Conservation (phyloP, 2,888 invertebrate species). For the Frankliniella fusca region DNA sequence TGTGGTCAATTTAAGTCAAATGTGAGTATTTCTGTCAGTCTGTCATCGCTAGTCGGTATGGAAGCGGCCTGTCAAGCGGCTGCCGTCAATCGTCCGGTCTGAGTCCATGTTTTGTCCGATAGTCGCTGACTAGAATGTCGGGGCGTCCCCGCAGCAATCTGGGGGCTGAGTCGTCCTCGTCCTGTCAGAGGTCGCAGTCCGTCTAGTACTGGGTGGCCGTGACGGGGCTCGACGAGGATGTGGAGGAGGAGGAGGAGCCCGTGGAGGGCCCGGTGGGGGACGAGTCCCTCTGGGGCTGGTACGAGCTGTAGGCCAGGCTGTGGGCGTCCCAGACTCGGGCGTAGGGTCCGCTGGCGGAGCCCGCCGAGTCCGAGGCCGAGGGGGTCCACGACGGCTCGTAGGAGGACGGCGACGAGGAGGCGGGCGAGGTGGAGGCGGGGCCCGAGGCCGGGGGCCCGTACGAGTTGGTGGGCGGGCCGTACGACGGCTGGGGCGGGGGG, state of each 20-base stretch:
- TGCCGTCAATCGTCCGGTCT: not conserved
- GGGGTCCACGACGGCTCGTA: slow-evolving; percentile 46
- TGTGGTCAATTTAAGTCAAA: not conserved
- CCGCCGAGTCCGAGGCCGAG: slow-evolving; percentile 67
- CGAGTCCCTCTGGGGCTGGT: slow-evolving; percentile 58
- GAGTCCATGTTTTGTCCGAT: not conserved
- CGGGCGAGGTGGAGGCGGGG: slow-evolving; percentile 49
- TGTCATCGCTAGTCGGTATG: not conserved
- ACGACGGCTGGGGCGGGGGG: slow-evolving; percentile 41
- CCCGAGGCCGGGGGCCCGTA: slow-evolving; percentile 39
- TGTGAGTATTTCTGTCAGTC: not conserved
- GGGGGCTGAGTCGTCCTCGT: not conserved
- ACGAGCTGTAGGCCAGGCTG: slow-evolving; percentile 43
- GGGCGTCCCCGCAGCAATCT: not conserved
- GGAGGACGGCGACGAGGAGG: slow-evolving; percentile 77
- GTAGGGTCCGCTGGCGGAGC: slow-evolving; percentile 65
- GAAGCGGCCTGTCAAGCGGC: not conserved
- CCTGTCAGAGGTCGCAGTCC: not conserved
- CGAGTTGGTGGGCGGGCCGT: slow-evolving; percentile 36
- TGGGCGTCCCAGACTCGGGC: slow-evolving; percentile 63
- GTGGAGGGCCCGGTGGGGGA: slow-evolving; percentile 45
- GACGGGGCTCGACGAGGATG: not conserved
- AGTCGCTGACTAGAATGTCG: slow-evolving; percentile 14
- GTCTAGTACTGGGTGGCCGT: slow-evolving; percentile 11
- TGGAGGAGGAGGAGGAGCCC: not conserved